A percentile compares a stretch with the other conserved stretches of the same genome.
Conservation (phyloP, 2,113 vertebrate species). For the Ochotona princeps region DNA sequence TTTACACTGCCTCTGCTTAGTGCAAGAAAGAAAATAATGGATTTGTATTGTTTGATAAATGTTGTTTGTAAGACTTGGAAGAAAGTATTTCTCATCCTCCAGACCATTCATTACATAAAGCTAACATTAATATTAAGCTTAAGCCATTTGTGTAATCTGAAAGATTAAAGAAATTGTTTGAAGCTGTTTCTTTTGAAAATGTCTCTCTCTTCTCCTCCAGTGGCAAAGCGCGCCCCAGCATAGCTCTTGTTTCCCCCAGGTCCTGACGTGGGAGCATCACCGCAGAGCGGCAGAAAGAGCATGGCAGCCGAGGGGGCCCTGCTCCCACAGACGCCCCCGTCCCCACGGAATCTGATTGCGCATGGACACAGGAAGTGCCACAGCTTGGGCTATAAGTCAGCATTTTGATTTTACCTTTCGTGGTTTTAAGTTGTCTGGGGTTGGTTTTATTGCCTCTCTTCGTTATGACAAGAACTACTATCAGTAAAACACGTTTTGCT, state of each 20-base stretch:
- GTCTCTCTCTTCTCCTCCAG: background rate
- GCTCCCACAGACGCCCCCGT: conserved; percentile 94
- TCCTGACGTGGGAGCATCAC: conserved; percentile 93
- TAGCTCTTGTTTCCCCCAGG: conserved; percentile 81
- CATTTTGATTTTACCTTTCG: conserved; percentile 49
- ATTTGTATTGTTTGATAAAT: conserved; percentile 12
- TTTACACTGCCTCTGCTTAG: background rate
- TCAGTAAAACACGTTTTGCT: conserved; percentile 25
- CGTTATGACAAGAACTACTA: background rate
- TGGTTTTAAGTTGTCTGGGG: background rate
- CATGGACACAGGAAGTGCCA: conserved; percentile 98
- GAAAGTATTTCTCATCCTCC: background rate
- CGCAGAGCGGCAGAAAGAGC: conserved; percentile 92
- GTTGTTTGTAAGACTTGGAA: conserved; percentile 39
- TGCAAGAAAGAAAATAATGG: background rate
- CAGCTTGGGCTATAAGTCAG: conserved; percentile 98
- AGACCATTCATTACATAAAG: conserved; percentile 31
- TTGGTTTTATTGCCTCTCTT: background rate
- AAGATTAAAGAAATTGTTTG: background rate
- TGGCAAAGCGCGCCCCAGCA: too few species aligned
- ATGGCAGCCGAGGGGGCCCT: conserved; percentile 89
- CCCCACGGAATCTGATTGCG: conserved; percentile 94
- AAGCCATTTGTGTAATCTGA: background rate
- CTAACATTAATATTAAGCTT: background rate
- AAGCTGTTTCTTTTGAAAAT: background rate